phyloP scores from a whole-genome alignment of 2,113 vertebrate genomes.

The Plecotus auritus region DNA sequence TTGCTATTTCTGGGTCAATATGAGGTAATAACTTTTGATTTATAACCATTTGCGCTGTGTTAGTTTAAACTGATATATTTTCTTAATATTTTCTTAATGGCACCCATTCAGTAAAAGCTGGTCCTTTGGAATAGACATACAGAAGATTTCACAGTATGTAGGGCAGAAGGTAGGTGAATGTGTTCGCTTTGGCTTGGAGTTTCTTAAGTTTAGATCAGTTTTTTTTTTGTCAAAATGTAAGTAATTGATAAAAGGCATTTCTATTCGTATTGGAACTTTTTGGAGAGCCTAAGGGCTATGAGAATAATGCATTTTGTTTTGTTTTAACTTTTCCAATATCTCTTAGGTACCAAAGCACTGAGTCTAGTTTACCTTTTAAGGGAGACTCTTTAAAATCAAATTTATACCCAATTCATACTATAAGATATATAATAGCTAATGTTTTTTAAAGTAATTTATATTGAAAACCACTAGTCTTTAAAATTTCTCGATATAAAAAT shows the following conservation, averaged over 20 bases:
- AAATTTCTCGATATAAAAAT: conserved; percentile 19
- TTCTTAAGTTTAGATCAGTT: conserved; percentile 14
- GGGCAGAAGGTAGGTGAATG: conserved; percentile 29
- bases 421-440: conserved; percentile 24
- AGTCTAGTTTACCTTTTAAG: conserved; percentile 41
- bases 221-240: conserved; percentile 26
- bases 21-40: conserved; percentile 2
- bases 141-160: conserved; percentile 39
- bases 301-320: neutral
- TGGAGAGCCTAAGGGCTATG: neutral
- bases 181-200: conserved; percentile 42
- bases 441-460: conserved; percentile 14
- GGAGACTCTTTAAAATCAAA: conserved; percentile 46
- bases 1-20: conserved; percentile 14
- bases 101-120: neutral
- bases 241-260: conserved; percentile 41
- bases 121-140: neutral
- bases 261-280: conserved; percentile 38
- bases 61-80: conserved; percentile 40
- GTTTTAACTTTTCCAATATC: conserved; percentile 33
- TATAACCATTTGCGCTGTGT: conserved; percentile 22
- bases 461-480: conserved; percentile 36
- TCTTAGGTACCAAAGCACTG: conserved; percentile 59
- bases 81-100: conserved; percentile 17
- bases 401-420: conserved; percentile 28